Conservation (phyloP, 2,888 invertebrate genomes). For the Drosophila testacea region DNA sequence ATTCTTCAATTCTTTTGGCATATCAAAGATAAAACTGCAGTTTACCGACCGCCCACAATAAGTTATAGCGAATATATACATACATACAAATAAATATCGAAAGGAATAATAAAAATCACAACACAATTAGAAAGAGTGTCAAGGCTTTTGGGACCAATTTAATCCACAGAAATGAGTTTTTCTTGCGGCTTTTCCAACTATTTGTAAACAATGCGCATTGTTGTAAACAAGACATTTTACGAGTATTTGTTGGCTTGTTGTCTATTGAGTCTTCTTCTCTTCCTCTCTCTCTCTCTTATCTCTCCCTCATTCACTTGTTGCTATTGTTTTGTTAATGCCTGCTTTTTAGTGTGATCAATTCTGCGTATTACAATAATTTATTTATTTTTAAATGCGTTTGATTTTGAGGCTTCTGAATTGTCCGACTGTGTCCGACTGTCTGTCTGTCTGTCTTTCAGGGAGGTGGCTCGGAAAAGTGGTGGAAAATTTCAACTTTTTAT, state of each 20-base stretch:
- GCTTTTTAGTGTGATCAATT: conserved; percentile 66
- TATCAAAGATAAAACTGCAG: conserved; percentile 43
- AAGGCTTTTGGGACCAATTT: conserved; percentile 69
- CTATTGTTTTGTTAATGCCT: conserved; percentile 32
- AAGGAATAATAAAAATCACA: conserved; percentile 31
- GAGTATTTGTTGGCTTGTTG: conserved; percentile 24
- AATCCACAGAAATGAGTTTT: conserved; percentile 56
- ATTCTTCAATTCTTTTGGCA: conserved; percentile 25
- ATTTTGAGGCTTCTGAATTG: conserved; percentile 4
- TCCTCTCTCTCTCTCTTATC: not conserved
- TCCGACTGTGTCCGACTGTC: no score
- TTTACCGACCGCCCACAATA: conserved; percentile 50
- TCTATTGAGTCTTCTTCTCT: not conserved
- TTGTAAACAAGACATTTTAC: conserved; percentile 72
- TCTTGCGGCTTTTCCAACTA: conserved; percentile 53
- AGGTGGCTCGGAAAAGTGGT: conserved; percentile 4
- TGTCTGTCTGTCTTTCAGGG: not conserved
- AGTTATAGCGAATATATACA: conserved; percentile 26
- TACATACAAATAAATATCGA: conserved; percentile 23
- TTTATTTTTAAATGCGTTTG: conserved; percentile 68
- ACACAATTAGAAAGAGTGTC: conserved; percentile 64
- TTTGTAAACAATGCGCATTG: conserved; percentile 73
- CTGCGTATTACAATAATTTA: conserved; percentile 71
- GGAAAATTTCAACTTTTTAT: conserved; percentile 11
- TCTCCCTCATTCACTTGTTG: conserved; percentile 15